Evolutionary conservation across 2,113 vertebrate species (phyloP).

Genomic region (Penelope pileata): DNA sequence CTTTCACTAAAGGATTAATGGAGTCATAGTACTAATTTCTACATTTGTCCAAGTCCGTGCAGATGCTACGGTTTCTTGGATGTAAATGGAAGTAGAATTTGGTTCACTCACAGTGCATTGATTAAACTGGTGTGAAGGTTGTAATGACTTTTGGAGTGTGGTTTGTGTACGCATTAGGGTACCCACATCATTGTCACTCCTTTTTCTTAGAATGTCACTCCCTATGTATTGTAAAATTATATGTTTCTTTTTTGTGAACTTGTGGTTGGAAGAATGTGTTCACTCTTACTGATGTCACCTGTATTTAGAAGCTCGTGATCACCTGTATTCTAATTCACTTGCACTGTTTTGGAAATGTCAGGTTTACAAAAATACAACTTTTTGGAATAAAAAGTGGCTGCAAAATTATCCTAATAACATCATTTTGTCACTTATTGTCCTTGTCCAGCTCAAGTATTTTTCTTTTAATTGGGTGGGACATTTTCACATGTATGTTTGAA

Average conservation of each 20-base stretch:
- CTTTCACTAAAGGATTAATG: background rate
- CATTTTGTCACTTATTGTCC: constrained; percentile 2
- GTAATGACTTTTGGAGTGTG: constrained; percentile 41
- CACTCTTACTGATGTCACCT: constrained; percentile 46
- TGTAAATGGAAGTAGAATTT: background rate
- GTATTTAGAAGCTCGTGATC: constrained; percentile 67
- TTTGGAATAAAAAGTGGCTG: constrained; percentile 76
- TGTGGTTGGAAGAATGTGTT: constrained; percentile 31
- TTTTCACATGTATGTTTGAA: background rate
- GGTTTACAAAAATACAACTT: constrained; percentile 73
- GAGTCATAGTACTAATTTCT: background rate
- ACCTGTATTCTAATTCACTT: constrained; percentile 79
- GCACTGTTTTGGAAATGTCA: constrained; percentile 79
- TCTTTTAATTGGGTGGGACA: background rate
- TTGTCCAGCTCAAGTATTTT: constrained; percentile 8
- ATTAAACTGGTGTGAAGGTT: constrained; percentile 43
- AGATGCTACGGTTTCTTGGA: background rate
- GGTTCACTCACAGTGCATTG: background rate
- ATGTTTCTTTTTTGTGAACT: constrained; percentile 36
- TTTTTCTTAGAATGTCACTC: constrained; percentile 30
- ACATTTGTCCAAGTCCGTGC: background rate
- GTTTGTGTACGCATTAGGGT: constrained; percentile 26
- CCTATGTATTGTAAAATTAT: constrained; percentile 22
- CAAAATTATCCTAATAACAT: constrained; percentile 28
- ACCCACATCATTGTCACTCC: background rate